Base-by-base conservation (phyloP, 1,140 invertebrate species). In the Ostrea denselamellosa region DNA sequence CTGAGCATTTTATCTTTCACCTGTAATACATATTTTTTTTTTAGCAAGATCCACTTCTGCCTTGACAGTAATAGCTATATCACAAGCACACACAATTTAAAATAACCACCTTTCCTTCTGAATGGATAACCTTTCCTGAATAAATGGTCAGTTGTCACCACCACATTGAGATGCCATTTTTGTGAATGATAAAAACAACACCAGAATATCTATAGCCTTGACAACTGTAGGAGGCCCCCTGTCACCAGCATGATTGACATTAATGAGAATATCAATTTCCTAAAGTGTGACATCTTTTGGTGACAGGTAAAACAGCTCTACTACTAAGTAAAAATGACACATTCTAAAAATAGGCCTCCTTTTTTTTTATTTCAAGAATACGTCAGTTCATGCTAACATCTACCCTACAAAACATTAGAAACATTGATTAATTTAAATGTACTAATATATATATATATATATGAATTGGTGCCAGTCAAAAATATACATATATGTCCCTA, bases 221-320 rank as follows among this genome's bases (percentile, higher is more conserved):
- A 77, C 68, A 34, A 77, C 68, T 14, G 68, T 25, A 12, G 68
- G 68, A 34, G 68, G 68, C 14, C 17, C n/a, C 25, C 25, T 77
- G 68, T 77, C 68, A 34, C 9, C 68, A 17, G 14, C 2, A 34
- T 77, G 68, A 77, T 77, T 77, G 68, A 77, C 68, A 77, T 77
- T 77, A 77, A 77, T 9, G 68, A 77, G 68, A 77, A 77, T 77
- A 77, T 77, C 68, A 77, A 77, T 77, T 77, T 77, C 68, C 68
- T 77, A 25, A 12, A 77, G 28, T 28, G 68, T 77, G 22, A 34
- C 68, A 77, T 25, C 28, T 34, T 34, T 1, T 77, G 28, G 25
- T 77, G 68, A 77, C 68, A 28, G 25, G 2, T 34, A 77, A 19
- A 77, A 77, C 68, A 77, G 14, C 25, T 77, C 25, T 17, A 77